These are phyloP conservation scores for Arenaria interpres DNA, from an alignment of 2,113 vertebrate species.

Conservation along the genomic window DNA sequence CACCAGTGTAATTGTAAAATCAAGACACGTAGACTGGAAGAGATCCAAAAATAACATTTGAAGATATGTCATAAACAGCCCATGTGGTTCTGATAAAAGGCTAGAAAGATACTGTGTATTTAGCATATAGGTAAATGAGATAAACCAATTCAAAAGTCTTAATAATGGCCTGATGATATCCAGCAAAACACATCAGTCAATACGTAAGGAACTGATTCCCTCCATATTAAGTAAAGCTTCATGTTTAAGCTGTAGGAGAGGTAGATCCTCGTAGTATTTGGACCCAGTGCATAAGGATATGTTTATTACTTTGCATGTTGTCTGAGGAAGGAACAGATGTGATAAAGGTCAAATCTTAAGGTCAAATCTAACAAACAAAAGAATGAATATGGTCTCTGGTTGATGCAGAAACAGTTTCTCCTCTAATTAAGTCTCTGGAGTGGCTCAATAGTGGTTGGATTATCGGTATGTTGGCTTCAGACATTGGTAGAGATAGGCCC, in stretches of 20 bases:
- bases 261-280: not conserved
- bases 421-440: not conserved
- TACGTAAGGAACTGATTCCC: not conserved
- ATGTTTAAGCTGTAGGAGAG: not conserved
- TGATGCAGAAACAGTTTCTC: not conserved
- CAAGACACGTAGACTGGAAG: not conserved
- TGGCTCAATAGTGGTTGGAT: not conserved
- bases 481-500: not conserved
- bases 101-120: not conserved
- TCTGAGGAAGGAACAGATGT: not conserved
- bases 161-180: not conserved
- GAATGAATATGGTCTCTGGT: not conserved
- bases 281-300: not conserved
- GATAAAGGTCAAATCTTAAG: not conserved
- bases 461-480: not conserved
- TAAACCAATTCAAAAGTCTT: not conserved
- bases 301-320: not conserved
- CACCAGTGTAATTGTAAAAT: constrained; percentile 12
- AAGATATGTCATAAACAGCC: not conserved
- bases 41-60: constrained; percentile 31
- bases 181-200: not conserved
- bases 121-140: not conserved
- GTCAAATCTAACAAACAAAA: too few relatives aligned
- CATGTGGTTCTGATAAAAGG: constrained; percentile 20
- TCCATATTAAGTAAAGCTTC: not conserved